A percentile compares a stretch with the other conserved stretches of the same genome.
Conservation (phyloP, 2,113 vertebrate species). For the Pleuronectes platessa region DNA sequence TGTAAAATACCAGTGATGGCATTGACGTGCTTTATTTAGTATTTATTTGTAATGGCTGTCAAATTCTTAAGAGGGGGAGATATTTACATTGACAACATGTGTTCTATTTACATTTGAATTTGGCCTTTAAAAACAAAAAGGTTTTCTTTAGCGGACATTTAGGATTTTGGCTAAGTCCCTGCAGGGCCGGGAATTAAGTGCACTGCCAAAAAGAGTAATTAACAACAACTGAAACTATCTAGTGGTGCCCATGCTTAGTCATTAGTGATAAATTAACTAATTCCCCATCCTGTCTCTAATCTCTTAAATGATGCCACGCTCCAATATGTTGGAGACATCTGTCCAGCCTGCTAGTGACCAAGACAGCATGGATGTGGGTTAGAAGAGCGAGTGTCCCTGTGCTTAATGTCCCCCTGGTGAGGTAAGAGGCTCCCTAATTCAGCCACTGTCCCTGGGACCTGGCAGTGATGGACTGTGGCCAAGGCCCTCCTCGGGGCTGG, state of each 20-base stretch:
- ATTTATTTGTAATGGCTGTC: too few species aligned
- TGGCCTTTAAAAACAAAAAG: constrained; percentile 15
- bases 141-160: background rate
- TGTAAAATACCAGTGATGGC: background rate
- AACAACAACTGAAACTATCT: constrained; percentile 50
- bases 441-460: constrained; percentile 46
- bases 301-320: constrained; percentile 50
- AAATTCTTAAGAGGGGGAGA: background rate
- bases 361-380: constrained; percentile 27
- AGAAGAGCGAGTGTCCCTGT: constrained; percentile 44
- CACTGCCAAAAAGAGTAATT: constrained; percentile 53
- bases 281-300: constrained; percentile 45
- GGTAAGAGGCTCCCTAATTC: constrained; percentile 45
- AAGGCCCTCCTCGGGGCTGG: constrained; percentile 42
- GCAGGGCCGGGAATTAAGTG: constrained; percentile 5
- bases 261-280: constrained; percentile 57
- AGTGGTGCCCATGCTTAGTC: constrained; percentile 32
- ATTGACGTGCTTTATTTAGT: background rate
- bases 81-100: background rate
- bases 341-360: constrained; percentile 26
- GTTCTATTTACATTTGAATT: background rate
- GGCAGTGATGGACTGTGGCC: constrained; percentile 59
- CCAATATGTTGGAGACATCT: constrained; percentile 47
- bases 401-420: constrained; percentile 35
- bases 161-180: background rate